A percentile compares a stretch with the other conserved stretches of the same genome.
These are phyloP conservation scores for Ascaphus truei DNA, from an alignment of 2,113 vertebrate genomes.

Conservation along the genomic window DNA sequence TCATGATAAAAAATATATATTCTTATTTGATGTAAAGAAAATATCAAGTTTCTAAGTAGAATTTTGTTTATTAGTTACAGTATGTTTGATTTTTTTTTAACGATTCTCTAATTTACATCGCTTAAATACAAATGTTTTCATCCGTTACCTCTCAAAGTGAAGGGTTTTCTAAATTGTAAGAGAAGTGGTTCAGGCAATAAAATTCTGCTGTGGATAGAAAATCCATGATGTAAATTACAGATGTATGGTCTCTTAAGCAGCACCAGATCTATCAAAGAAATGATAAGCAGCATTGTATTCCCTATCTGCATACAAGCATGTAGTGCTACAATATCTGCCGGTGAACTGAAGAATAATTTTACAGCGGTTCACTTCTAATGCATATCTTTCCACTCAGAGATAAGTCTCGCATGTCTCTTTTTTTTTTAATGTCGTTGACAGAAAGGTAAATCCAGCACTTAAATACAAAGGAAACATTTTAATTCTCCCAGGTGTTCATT, in stretches of 20 bases:
- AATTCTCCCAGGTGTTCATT: not conserved
- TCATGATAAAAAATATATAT: too few species aligned
- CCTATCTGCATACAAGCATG: conserved; percentile 58
- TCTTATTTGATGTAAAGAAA: too few species aligned
- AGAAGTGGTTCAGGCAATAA: conserved; percentile 20
- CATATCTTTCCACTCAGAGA: conserved; percentile 53
- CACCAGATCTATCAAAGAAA: conserved; percentile 47
- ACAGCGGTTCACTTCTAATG: conserved; percentile 46
- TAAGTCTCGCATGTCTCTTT: conserved; percentile 40
- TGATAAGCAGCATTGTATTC: conserved; percentile 50
- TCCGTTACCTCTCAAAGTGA: not conserved
- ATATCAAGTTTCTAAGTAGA: too few species aligned
- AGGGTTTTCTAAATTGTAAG: conserved; percentile 1
- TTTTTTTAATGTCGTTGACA: conserved; percentile 46
- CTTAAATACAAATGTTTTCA: not conserved
- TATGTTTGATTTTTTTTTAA: too few species aligned
- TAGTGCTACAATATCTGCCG: conserved; percentile 48
- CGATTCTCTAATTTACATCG: not conserved
- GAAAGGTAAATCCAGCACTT: conserved; percentile 39
- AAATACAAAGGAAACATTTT: not conserved
- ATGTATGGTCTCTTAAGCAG: conserved; percentile 56
- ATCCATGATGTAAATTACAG: conserved; percentile 57
- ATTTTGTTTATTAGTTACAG: too few species aligned
- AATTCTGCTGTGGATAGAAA: conserved; percentile 44
- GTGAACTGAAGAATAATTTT: conserved; percentile 47